Evolutionary conservation across 2,113 vertebrate species (phyloP), one percentile per base, ranked within the genome.

Genomic region (Ondatra zibethicus): DNA sequence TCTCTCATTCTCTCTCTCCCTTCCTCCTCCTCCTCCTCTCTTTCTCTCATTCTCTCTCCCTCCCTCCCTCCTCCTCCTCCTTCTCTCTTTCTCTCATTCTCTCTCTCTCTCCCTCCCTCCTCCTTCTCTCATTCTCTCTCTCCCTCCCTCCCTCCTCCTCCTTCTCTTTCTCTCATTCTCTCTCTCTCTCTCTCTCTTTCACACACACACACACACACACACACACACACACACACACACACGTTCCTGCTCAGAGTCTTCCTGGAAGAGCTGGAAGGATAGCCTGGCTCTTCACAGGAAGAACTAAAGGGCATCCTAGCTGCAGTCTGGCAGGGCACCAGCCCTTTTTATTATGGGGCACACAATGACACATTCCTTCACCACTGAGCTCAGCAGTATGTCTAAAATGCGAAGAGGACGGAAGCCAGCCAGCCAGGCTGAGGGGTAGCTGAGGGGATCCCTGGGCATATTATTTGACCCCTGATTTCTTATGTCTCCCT

Each of bases 161-260:
- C n/a, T 6, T 27, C 39, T 76, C 12, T 47, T 12, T 76, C 42
- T 31, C 27, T 77, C 16, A n/a, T 6, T 27, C 39, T 76, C 12
- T 47, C 25, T 76, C 42, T 31, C 27, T 77, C 16, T 19, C 29
- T 78, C 47, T 31, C 47, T 11, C 29, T 17, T 45, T 9, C 29
- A 2, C 5, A 42, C 36, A n/a, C 36, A 5, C 21, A n/a, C 75
- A 25, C 17, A 6, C 6, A 65, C 36, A 1, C 42, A 47, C 50
- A 13, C 4, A 1, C 0, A 12, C 31, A 42, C 0, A 31, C 29
- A 13, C n/a, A 50, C 47, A 39, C 21, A 33, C 6, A 73, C 14
- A 7, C n/a, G 27, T 73, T 33, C 16, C 14, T 11, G 23, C 76
- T 85, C 25, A 42, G 63, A 45, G 50, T 42, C 82, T 63, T 87